Percentiles rank a stretch among this genome's conserved stretches.
phyloP scores from a whole-genome alignment of 2,113 vertebrate genomes.

The Bufo gargarizans region DNA sequence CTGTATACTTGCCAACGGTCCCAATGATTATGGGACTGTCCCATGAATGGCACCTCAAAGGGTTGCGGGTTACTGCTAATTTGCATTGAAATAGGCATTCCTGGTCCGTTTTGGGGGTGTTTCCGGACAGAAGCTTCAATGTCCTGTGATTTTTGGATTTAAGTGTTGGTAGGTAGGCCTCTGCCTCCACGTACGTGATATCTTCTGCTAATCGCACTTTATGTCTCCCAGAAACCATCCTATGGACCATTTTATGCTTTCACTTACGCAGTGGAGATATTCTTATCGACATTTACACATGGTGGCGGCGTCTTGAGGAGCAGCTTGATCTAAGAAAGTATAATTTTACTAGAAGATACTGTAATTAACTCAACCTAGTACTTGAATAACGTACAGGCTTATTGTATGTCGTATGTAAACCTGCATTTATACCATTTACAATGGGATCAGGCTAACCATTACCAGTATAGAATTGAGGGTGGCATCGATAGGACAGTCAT shows the following conservation, averaged over 20 bases:
- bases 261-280: background rate
- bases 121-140: background rate
- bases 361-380: constrained; percentile 2
- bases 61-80: background rate
- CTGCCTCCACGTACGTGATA: constrained; percentile 17
- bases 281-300: constrained; percentile 17
- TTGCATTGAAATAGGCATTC: background rate
- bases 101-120: background rate
- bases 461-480: background rate
- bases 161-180: background rate
- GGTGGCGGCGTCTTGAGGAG: background rate
- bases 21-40: background rate
- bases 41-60: background rate
- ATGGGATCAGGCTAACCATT: background rate
- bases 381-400: constrained; percentile 1
- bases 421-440: background rate
- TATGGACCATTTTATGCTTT: background rate
- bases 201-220: background rate
- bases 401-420: background rate
- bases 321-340: background rate
- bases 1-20: background rate
- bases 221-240: background rate
- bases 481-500: background rate
- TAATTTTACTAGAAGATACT: background rate
- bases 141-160: background rate